These are phyloP conservation scores for Centropyge bicolor DNA, from an alignment of 2,797 vertebrate species.

Conservation along the genomic window DNA sequence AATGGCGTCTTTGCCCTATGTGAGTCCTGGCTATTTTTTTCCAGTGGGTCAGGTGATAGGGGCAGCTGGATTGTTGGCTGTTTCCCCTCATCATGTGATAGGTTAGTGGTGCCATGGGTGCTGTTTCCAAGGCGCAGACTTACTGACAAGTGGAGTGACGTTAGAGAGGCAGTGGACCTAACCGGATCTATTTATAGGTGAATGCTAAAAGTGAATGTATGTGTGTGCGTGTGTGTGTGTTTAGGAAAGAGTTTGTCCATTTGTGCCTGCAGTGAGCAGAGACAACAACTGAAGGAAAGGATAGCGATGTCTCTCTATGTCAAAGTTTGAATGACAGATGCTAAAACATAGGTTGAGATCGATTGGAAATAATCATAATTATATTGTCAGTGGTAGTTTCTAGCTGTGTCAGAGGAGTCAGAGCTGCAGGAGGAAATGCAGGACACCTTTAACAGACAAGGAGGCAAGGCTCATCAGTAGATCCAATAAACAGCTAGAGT, in stretches of 20 bases:
- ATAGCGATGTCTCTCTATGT: not conserved
- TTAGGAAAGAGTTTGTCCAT: constrained; percentile 11
- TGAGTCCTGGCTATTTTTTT: constrained; percentile 57
- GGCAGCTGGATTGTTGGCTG: constrained; percentile 43
- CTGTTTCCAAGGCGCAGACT: constrained; percentile 58
- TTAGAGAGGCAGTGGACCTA: constrained; percentile 38
- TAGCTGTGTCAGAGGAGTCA: constrained; percentile 1
- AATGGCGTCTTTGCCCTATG: not conserved
- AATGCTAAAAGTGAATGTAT: constrained; percentile 36
- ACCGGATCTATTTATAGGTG: constrained; percentile 58
- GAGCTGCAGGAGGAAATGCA: not conserved
- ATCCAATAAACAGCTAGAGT: constrained; percentile 9
- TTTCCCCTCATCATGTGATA: constrained; percentile 63
- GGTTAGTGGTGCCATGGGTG: constrained; percentile 50
- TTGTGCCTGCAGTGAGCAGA: constrained; percentile 17
- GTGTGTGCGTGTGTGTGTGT: constrained; percentile 43
- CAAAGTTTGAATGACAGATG: not conserved
- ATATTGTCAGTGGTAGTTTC: constrained; percentile 6
- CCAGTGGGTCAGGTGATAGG: constrained; percentile 52
- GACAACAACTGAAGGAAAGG: not conserved
- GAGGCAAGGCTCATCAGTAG: constrained; percentile 25
- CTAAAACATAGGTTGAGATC: not conserved
- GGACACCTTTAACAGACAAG: not conserved
- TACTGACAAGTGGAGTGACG: constrained; percentile 58
- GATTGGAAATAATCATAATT: not conserved